phyloP scores from a whole-genome alignment of 1,140 invertebrate genomes.

The Panagrolaimus sp. region DNA sequence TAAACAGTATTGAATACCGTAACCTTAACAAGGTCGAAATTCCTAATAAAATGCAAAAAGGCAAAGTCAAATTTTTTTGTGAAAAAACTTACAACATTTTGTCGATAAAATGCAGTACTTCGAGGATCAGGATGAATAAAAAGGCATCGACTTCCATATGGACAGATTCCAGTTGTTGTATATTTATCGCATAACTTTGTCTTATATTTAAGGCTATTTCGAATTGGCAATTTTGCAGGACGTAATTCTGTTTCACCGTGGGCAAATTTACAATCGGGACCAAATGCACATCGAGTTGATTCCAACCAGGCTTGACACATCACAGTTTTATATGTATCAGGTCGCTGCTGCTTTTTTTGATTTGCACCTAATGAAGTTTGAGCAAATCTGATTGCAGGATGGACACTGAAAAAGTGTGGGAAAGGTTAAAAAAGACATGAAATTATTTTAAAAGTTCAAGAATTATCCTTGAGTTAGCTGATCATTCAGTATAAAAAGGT shows the following conservation, averaged over 20 bases:
- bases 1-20: not conserved
- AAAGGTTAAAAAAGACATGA: not conserved
- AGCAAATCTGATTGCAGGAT: not conserved
- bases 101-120: not conserved
- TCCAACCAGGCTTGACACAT: conserved; percentile 57
- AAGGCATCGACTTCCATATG: conserved; percentile 49
- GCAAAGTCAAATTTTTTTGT: not conserved
- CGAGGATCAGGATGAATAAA: conserved; percentile 49
- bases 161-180: conserved; percentile 51
- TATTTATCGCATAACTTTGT: conserved; percentile 57
- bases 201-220: conserved; percentile 53
- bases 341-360: conserved; percentile 31
- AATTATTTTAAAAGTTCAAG: too few relatives aligned
- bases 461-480: too few relatives aligned
- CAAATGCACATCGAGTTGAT: conserved; percentile 43
- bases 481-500: too few relatives aligned
- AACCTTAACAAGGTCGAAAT: not conserved
- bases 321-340: conserved; percentile 54
- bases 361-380: not conserved
- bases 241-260: conserved; percentile 47
- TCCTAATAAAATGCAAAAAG: not conserved
- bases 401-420: not conserved
- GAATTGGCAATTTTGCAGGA: conserved; percentile 40
- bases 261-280: conserved; percentile 53
- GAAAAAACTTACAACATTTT: not conserved